Evolutionary conservation across 1,140 invertebrate species (phyloP), one percentile per base, ranked within the genome.

Genomic region (Grapholita molesta): DNA sequence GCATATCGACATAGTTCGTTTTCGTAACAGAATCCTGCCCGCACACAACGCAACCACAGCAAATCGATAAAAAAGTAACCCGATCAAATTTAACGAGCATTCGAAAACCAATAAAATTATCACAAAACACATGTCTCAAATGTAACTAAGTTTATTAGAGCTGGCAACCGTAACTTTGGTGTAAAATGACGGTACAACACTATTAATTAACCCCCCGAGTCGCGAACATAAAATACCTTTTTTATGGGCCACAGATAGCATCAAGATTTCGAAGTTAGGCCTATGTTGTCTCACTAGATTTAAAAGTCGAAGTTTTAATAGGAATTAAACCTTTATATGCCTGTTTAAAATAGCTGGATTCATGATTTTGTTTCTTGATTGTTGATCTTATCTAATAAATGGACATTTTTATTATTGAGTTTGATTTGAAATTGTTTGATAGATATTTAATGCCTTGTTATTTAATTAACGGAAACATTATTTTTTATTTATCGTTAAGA

Each of bases 181-280:
- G 75, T 78, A 78, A 80, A 77, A 83, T 77, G 77, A 72, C 35
- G 66, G 8, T 70, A 82, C 76, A 81, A 67, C 77, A 70, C 70
- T 82, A 85, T 88, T 88, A 88, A 88, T 88, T 88, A 86, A 69
- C 80, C 83, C 76, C 81, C 82, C 76, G 76, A 65, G 79, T 38
- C 70, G 38, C 65, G 74, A 68, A 75, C 76, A 72, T 83, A 83
- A 81, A 83, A 77, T 69, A 78, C 75, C 66, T 70, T 70, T 82
- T 84, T 84, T 79, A 85, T 75, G 73, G 68, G 38, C 30, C 25
- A 11, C 35, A 28, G 79, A 80, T 80, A 77, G 73, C 42, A 80
- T 80, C 77, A 52, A 48, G 68, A 72, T 68, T 68, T 48, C 6
- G 42, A 42, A 66, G 68, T 73, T 77, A 78, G 73, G 74, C 76